phyloP scores from a whole-genome alignment of 2,888 invertebrate genomes.

The Autographa pulchrina region DNA sequence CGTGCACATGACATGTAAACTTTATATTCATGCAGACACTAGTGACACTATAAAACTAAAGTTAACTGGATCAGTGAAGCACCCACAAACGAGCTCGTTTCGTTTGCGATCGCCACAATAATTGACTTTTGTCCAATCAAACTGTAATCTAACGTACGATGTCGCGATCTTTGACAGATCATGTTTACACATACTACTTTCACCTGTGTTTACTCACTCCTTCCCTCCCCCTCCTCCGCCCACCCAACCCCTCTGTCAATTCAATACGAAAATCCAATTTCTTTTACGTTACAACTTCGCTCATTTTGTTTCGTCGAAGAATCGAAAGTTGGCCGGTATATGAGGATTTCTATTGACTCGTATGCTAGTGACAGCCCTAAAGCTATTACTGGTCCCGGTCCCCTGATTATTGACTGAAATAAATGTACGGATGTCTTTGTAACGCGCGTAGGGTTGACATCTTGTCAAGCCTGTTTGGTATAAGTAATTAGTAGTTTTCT shows the following conservation, averaged over 20 bases:
- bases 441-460: slow-evolving; percentile 59
- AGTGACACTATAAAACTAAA: neutral
- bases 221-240: slow-evolving; percentile 50
- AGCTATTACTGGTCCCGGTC: slow-evolving; percentile 69
- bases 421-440: slow-evolving; percentile 64
- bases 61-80: neutral
- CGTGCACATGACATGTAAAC: neutral
- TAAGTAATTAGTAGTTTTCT: slow-evolving; percentile 43
- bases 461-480: slow-evolving; percentile 11
- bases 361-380: slow-evolving; percentile 71
- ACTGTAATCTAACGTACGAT: slow-evolving; percentile 56
- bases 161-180: slow-evolving; percentile 74
- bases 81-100: neutral
- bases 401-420: slow-evolving; percentile 73
- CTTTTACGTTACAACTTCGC: slow-evolving; percentile 82
- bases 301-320: slow-evolving; percentile 79
- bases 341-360: slow-evolving; percentile 77
- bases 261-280: slow-evolving; percentile 86
- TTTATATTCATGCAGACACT: too few species aligned
- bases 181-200: slow-evolving; percentile 71
- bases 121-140: slow-evolving; percentile 61
- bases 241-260: slow-evolving; percentile 71
- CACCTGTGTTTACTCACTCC: slow-evolving; percentile 73
- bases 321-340: slow-evolving; percentile 72
- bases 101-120: slow-evolving; percentile 42